Evolutionary conservation across 2,888 invertebrate genomes (phyloP).

Genomic region (Hydriomena furcata): DNA sequence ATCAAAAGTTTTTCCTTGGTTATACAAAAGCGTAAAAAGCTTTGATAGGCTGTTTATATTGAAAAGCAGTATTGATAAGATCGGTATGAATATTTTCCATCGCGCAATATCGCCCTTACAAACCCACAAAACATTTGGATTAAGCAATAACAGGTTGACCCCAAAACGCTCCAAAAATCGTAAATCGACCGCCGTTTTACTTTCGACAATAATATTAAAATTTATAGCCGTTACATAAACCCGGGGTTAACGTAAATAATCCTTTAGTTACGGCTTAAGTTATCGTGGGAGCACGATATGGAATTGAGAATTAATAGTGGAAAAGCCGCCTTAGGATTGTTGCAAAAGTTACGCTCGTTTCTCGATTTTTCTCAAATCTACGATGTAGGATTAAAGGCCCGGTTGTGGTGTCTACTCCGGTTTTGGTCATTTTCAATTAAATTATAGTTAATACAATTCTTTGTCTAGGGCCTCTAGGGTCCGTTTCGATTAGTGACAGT

Average conservation of each 20-base stretch:
- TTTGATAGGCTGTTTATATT: too few species aligned
- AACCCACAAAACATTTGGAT: constrained; percentile 3
- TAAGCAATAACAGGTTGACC: constrained; percentile 14
- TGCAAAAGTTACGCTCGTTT: too few species aligned
- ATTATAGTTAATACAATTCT: too few species aligned
- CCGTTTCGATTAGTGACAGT: too few species aligned
- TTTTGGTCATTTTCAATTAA: too few species aligned
- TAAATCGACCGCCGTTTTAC: constrained; percentile 34
- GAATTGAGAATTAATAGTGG: constrained; percentile 3
- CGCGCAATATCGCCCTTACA: not conserved
- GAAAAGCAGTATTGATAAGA: not conserved
- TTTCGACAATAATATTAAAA: constrained; percentile 36
- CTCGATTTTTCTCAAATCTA: too few species aligned
- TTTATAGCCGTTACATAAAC: constrained; percentile 33
- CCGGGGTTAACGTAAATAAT: constrained; percentile 32
- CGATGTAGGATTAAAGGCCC: too few species aligned
- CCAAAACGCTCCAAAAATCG: constrained; percentile 28
- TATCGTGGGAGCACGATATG: constrained; percentile 13
- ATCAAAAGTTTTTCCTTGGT: too few species aligned
- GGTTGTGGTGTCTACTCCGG: too few species aligned
- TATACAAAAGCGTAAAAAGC: too few species aligned
- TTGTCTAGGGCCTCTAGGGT: too few species aligned
- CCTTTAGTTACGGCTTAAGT: constrained; percentile 24
- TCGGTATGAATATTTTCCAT: not conserved
- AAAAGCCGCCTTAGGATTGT: not conserved